Percentiles rank a stretch among this genome's conserved stretches.
Conservation (phyloP, 2,888 invertebrate species). For the Drosophila nigricruria region DNA sequence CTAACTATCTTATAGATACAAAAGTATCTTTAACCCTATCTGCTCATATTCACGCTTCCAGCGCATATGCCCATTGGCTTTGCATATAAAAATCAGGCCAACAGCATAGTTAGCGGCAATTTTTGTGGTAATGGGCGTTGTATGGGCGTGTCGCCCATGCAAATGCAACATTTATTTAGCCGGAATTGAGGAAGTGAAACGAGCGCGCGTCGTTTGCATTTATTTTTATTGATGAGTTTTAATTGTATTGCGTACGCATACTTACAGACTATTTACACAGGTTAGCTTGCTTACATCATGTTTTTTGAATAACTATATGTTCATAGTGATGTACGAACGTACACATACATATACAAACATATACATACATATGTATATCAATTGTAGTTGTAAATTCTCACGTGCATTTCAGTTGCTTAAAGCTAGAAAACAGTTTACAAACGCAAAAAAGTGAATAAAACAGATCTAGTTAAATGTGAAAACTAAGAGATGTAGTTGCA, state of each 20-base stretch:
- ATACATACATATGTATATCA: slow-evolving; percentile 35
- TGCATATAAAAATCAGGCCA: slow-evolving; percentile 1
- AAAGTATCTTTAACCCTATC: not conserved
- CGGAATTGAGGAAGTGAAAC: slow-evolving; percentile 23
- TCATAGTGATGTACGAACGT: slow-evolving; percentile 44
- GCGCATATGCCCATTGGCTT: not conserved
- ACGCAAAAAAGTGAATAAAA: slow-evolving; percentile 25
- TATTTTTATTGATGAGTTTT: slow-evolving; percentile 70
- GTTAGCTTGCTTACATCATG: slow-evolving; percentile 18
- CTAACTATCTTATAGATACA: not conserved
- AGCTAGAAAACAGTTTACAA: slow-evolving; percentile 69
- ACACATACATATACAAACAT: slow-evolving; percentile 13
- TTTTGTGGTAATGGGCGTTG: slow-evolving; percentile 49
- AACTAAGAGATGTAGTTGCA: slow-evolving; percentile 16
- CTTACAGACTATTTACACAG: slow-evolving; percentile 65
- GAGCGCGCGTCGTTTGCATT: slow-evolving; percentile 10
- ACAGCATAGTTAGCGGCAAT: slow-evolving; percentile 60
- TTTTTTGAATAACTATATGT: slow-evolving; percentile 6
- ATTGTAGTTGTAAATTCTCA: slow-evolving; percentile 70
- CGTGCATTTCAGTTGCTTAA: slow-evolving; percentile 81
- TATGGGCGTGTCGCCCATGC: not conserved
- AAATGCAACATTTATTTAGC: slow-evolving; percentile 8
- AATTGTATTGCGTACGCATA: slow-evolving; percentile 58
- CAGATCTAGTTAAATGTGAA: slow-evolving; percentile 19
- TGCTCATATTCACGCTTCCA: not conserved